Evolutionary conservation across 1,140 invertebrate species (phyloP).

Genomic region (Saccostrea echinata): DNA sequence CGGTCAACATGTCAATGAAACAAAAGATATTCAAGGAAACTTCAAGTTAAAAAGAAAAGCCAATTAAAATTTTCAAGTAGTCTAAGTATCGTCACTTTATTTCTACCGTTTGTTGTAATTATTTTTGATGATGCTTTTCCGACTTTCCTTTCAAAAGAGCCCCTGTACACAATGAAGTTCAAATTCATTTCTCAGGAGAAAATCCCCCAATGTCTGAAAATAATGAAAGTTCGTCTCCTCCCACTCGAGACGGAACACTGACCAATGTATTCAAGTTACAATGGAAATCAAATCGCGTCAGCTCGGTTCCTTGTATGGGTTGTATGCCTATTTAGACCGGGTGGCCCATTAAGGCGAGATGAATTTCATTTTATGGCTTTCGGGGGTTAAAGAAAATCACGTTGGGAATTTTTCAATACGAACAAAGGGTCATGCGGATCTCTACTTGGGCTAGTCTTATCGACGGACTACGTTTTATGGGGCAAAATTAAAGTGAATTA

Average conservation of each 20-base stretch:
- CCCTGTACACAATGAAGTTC: background rate
- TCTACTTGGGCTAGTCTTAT: conserved; percentile 25
- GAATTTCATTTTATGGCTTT: conserved; percentile 29
- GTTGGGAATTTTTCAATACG: conserved; percentile 34
- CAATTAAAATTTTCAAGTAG: conserved; percentile 31
- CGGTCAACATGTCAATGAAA: conserved; percentile 1
- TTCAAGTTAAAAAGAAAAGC: background rate
- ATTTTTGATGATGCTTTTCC: background rate
- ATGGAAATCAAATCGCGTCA: conserved; percentile 19
- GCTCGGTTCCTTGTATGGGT: background rate
- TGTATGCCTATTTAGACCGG: background rate
- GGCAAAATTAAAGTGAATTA: conserved; percentile 27
- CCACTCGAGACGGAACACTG: background rate
- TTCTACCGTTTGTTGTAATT: conserved; percentile 6
- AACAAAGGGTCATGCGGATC: conserved; percentile 30
- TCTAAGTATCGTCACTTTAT: background rate
- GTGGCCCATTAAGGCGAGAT: conserved; percentile 4
- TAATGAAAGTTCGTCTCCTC: background rate
- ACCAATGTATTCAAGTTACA: conserved; percentile 6
- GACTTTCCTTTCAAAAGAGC: background rate
- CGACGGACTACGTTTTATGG: conserved; percentile 9
- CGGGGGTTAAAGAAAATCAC: conserved; percentile 27
- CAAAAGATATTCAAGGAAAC: background rate
- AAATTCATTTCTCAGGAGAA: conserved; percentile 27
- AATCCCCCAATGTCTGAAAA: background rate